These are phyloP conservation scores for Caenorhabditis plicata DNA, from an alignment of 2,888 invertebrate genomes.

Conservation along the genomic window DNA sequence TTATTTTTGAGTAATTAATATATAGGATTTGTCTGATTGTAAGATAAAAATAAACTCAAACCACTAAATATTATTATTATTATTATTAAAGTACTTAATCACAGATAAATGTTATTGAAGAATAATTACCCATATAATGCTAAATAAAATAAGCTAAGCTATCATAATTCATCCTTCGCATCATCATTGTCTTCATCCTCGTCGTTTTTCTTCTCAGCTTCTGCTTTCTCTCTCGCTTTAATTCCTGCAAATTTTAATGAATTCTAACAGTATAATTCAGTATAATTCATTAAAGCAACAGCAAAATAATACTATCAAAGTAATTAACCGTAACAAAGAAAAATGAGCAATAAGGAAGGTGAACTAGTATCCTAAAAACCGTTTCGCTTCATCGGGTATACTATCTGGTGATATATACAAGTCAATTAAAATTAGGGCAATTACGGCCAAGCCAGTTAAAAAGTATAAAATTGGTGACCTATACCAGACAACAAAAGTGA, in stretches of 20 bases:
- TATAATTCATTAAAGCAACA: not conserved
- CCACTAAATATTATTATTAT: too few relatives aligned
- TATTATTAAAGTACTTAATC: too few relatives aligned
- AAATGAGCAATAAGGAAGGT: not conserved
- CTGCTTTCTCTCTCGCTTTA: constrained; percentile 7
- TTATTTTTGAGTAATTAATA: too few relatives aligned
- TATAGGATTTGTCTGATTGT: too few relatives aligned
- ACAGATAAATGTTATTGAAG: too few relatives aligned
- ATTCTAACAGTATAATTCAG: not conserved
- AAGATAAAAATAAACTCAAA: too few relatives aligned
- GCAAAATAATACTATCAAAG: too few relatives aligned
- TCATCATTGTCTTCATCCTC: constrained; percentile 9
- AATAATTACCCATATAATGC: too few relatives aligned
- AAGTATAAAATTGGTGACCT: constrained; percentile 38
- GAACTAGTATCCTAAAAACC: constrained; percentile 16
- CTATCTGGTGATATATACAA: constrained; percentile 45
- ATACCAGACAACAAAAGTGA: constrained; percentile 51
- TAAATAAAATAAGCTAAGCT: too few relatives aligned
- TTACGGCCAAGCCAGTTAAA: constrained; percentile 36
- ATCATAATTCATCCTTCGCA: constrained; percentile 6
- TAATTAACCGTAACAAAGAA: constrained; percentile 6
- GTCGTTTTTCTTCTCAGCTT: constrained; percentile 7
- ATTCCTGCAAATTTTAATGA: constrained; percentile 9
- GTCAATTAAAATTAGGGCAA: constrained; percentile 46
- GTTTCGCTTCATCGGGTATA: constrained; percentile 35